Base-by-base conservation (phyloP, 2,113 vertebrate genomes). In the Gymnorhina tibicen region DNA sequence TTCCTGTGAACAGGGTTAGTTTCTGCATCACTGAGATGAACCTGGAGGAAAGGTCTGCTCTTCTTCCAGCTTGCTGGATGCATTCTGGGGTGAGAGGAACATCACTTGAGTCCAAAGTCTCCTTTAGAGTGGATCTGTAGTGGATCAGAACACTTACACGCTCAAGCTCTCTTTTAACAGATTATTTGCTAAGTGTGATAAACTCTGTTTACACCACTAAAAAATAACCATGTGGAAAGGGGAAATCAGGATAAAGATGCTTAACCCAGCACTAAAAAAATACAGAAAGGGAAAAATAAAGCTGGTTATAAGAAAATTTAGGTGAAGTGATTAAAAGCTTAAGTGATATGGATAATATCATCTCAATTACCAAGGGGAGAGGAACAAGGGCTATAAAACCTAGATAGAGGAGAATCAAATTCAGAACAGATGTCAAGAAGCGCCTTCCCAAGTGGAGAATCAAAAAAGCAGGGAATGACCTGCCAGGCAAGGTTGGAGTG, bases 391-490 rank as follows among this genome's bases (percentile, higher is more conserved):
- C 77, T 85, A 55, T 96, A 95, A 97, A 95, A 91, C 69, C 37
- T 89, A 94, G 95, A 88, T 44, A 94, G 68, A 88, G 55, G 76
- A 90, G 50, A 86, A 91, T 78, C 62, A 20, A 24, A 91, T 94
- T 68, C 50, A 35, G 86, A 97, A 85, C 85, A 95, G 91, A 92
- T 96, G 93, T 97, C 86, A 79, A 92, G 78, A 88, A 97, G 53
- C 13, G 14, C 50, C 85, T 96, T 81, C 60, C 90, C 63, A 49
- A 59, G 60, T 10, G n/a, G 39, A 92, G 83, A 59, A 86, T 64
- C n/a, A 68, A 21, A 62, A 69, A 30, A 33, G 13, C 47, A 66
- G 33, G 14, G 66, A 86, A 84, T 87, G 92, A 94, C 89, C 82
- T 90, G 41, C 6, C 9, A 15, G 47, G 46, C 63, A 93, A 67